Base-by-base conservation (phyloP, 2,113 vertebrate genomes). In the Zootoca vivipara region DNA sequence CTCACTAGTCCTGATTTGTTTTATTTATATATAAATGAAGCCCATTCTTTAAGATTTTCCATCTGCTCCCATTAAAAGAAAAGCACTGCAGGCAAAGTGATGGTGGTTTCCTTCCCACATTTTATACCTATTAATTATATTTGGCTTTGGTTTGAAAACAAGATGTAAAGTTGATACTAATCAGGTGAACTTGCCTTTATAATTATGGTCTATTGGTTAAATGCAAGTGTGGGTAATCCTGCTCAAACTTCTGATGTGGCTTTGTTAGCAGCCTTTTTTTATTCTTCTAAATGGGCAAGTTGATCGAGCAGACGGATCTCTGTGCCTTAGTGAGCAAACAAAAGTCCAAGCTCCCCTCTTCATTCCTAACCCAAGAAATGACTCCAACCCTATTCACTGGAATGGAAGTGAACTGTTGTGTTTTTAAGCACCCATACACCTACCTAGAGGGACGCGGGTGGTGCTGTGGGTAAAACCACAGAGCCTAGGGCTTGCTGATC, bases 141-240 rank as follows among this genome's bases (percentile, higher is more conserved):
- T 96, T 96, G 89, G 52, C 0, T 93, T 96, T 89, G 87, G 90
- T 92, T 46, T 94, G 93, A 87, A 94, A 95, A 90, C 90, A 86
- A 93, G 77, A 94, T 90, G 90, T 70, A 95, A 88, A 38, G 88
- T 92, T 95, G 95, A 92, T 83, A 95, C 95, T 86, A 94, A 89
- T 92, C 87, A 90, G 92, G 86, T 95, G 85, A 93, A 92, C 94
- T 92, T 94, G 26, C 91, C 94, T 88, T 89, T 81, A 30, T 91
- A 93, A 86, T 94, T 91, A 81, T 18, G 87, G 88, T 90, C 96
- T 92, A 89, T 92, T 93, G 82, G 65, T 40, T 93, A 95, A 95
- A 91, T 62, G 89, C 81, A 42, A 91, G 62, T 89, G 70, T 91
- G 89, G 95, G 94, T 96, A 93, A 90, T 90, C 93, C 77, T 90